Evolutionary conservation across 2,888 invertebrate genomes (phyloP).

Genomic region (Drosophila paracracens): DNA sequence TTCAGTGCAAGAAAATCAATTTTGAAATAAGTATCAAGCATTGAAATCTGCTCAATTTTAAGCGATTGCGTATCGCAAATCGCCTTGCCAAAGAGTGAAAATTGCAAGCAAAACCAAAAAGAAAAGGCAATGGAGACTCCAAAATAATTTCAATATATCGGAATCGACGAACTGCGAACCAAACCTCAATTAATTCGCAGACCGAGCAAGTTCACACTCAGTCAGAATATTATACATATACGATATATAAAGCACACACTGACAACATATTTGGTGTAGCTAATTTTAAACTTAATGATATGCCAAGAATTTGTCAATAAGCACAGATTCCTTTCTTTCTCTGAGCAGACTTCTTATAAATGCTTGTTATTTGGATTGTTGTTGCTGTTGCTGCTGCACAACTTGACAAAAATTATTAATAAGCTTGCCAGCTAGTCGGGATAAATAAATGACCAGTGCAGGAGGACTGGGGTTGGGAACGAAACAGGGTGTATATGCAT

Average conservation of each 20-base stretch:
- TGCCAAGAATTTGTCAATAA: background rate
- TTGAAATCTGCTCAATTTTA: constrained; percentile 24
- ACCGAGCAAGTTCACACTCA: background rate
- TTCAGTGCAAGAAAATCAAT: constrained; percentile 45
- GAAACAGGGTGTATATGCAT: background rate
- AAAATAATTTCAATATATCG: background rate
- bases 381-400: constrained; percentile 25
- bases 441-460: constrained; percentile 66
- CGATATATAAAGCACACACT: background rate
- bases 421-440: constrained; percentile 59
- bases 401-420: constrained; percentile 76
- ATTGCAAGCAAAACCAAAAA: background rate
- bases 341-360: constrained; percentile 15
- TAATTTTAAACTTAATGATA: background rate
- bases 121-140: background rate
- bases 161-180: background rate
- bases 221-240: background rate
- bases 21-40: constrained; percentile 25
- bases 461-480: constrained; percentile 9
- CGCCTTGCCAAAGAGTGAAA: background rate
- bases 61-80: constrained; percentile 18
- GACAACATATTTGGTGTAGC: background rate
- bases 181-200: background rate
- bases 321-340: background rate
- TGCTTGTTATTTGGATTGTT: constrained; percentile 37